Percentiles rank a stretch among this genome's conserved stretches.
phyloP scores from a whole-genome alignment of 2,113 vertebrate species.

The Zingel zingel region DNA sequence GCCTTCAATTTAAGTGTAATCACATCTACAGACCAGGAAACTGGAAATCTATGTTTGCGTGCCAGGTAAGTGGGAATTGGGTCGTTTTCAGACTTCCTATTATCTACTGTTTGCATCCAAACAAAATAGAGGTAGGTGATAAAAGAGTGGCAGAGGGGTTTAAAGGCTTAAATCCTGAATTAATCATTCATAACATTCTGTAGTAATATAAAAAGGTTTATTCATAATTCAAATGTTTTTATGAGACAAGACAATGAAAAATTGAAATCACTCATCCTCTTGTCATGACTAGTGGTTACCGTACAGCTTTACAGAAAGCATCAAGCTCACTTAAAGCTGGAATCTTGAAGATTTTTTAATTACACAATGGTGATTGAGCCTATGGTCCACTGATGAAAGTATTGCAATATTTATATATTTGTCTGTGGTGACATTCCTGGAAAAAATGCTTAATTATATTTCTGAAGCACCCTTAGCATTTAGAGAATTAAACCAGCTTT shows the following conservation, averaged over 20 bases:
- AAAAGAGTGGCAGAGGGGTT: not conserved
- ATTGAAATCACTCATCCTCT: not conserved
- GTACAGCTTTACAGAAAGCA: not conserved
- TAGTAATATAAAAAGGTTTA: not conserved
- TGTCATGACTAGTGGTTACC: not conserved
- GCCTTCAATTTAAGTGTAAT: conserved; percentile 60
- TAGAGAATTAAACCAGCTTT: no score
- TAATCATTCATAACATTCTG: not conserved
- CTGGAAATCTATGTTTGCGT: conserved; percentile 66
- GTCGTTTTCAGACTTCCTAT: conserved; percentile 46
- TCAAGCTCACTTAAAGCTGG: not conserved
- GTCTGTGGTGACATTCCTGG: no score
- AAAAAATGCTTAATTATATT: no score
- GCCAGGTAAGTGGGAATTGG: conserved; percentile 62
- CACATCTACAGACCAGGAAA: conserved; percentile 64
- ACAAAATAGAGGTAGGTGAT: conserved; percentile 42
- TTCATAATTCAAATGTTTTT: not conserved
- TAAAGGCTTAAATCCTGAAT: conserved; percentile 16
- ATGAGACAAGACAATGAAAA: not conserved
- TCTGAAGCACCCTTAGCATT: no score
- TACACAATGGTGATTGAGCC: no score
- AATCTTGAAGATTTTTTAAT: no score
- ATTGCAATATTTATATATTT: no score
- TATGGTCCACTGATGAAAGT: no score
- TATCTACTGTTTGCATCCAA: conserved; percentile 23